phyloP scores from a whole-genome alignment of 23 tunicate genomes.

The Ascidia mentula region DNA sequence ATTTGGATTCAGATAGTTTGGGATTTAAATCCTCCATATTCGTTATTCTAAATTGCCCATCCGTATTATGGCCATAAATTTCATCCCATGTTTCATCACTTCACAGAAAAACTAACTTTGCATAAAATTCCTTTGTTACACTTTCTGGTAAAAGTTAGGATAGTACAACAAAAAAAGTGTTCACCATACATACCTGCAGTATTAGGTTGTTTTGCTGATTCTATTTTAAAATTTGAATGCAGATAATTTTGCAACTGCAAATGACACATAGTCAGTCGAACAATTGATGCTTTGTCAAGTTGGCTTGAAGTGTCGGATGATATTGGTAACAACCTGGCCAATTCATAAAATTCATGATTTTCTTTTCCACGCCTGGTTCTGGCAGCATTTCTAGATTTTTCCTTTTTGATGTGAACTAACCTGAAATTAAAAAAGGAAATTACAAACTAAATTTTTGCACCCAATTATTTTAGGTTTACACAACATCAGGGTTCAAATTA shows the following conservation, averaged over 20 bases:
- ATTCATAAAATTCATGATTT: conserved; percentile 78
- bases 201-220: not conserved
- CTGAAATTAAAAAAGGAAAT: conserved; percentile 13
- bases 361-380: conserved; percentile 77
- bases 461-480: not conserved
- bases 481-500: too few relatives aligned
- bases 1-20: too few relatives aligned
- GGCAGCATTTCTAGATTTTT: conserved; percentile 86
- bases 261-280: conserved; percentile 75
- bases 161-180: too few relatives aligned
- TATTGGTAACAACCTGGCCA: conserved; percentile 74
- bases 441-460: not conserved
- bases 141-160: too few relatives aligned
- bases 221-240: not conserved
- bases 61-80: too few relatives aligned
- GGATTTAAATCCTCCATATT: too few relatives aligned
- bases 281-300: conserved; percentile 88
- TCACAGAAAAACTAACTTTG: too few relatives aligned
- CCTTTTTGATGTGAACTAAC: conserved; percentile 48
- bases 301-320: conserved; percentile 79
- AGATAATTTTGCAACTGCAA: conserved; percentile 53
- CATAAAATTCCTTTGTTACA: too few relatives aligned
- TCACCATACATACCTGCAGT: too few relatives aligned
- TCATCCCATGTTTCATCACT: too few relatives aligned
- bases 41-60: too few relatives aligned